Base-by-base conservation (phyloP, 2,797 vertebrate genomes). In the Cyprinella venusta region DNA sequence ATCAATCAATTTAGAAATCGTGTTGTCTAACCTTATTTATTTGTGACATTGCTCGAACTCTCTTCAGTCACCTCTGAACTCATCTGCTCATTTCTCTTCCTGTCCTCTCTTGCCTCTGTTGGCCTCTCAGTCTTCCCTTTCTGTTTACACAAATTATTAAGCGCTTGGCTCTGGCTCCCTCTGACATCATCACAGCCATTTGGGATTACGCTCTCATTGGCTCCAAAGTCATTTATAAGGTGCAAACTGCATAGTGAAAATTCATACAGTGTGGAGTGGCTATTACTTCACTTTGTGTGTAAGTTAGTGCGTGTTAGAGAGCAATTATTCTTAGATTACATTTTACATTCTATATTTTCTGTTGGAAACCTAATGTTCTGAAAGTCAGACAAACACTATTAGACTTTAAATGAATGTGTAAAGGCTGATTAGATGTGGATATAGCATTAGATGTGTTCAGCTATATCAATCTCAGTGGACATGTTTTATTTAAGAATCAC, bases 101-200 rank as follows among this genome's bases (percentile, higher is more conserved):
- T 72, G 21, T 80, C 36, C 38, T 77, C 80, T 56, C 42, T 86
- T 88, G 80, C 86, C 71, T 84, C 89, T 86, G 81, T 86, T 87
- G 76, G 76, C 86, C 89, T 86, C 84, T 89, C 86, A 82, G 88
- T 84, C 65, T 19, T 75, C 82, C 33, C 87, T 42, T 19, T 69
- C 65, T 90, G 89, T 92, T 91, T 91, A 91, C 85, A 84, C 38
- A 68, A 81, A 77, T 82, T 45, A 69, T 68, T 52, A 50, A 88
- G 86, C 84, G 86, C 84, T 86, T 80, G 61, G 78, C 79, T 82
- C 67, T 56, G 48, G 36, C 68, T 86, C 26, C 54, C 54, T 42
- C 81, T 89, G 90, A 93, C 90, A 88, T 87, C 82, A 91, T 91
- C 85, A 83, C 67, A 87, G 85, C 75, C 86, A 84, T 86, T 65